Evolutionary conservation across 2,797 vertebrate genomes (phyloP), one percentile per base, ranked within the genome.

Genomic region (Rallus crepitans): DNA sequence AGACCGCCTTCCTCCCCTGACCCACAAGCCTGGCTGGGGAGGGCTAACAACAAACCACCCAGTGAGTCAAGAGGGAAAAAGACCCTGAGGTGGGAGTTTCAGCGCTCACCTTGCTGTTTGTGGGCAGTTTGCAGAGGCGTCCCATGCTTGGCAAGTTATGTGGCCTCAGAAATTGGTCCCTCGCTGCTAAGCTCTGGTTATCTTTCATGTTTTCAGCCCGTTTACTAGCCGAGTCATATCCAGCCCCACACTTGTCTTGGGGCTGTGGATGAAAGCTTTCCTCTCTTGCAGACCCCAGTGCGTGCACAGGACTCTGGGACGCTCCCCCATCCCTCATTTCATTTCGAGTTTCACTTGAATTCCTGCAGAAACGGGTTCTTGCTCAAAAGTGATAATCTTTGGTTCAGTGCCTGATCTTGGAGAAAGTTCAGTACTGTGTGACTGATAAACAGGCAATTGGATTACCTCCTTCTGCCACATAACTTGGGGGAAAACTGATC

Each of bases 181-280:
- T 63, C 1, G 0, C 7, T 73, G 39, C 28, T 4, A 15, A 61
- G 25, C 4, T 55, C 71, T 52, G 56, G 6, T 42, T 48, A n/a
- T 30, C 33, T 59, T 25, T 37, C 5, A 0, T 8, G 1, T 71
- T 68, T 30, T n/a, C 5, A 4, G 15, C 16, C 13, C 2, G 0
- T 78, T 72, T n/a, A 11, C 27, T 50, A 55, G 24, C 45, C 31
- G 3, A 0, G 6, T 11, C 3, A 2, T 61, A 69, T 76, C 63
- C 39, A 25, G 56, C 27, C n/a, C 30, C 10, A 5, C 1, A 0
- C 6, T 47, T 35, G 1, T 10, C 13, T 28, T 18, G 59, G n/a
- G 17, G 2, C 0, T 61, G 71, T 30, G 52, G 31, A 8, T 45
- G 60, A n/a, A 82, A 64, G 12, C 53, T 39, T n/a, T 68, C 6